Base-by-base conservation (phyloP, 2,113 vertebrate species). In the Oncorhynchus masou region DNA sequence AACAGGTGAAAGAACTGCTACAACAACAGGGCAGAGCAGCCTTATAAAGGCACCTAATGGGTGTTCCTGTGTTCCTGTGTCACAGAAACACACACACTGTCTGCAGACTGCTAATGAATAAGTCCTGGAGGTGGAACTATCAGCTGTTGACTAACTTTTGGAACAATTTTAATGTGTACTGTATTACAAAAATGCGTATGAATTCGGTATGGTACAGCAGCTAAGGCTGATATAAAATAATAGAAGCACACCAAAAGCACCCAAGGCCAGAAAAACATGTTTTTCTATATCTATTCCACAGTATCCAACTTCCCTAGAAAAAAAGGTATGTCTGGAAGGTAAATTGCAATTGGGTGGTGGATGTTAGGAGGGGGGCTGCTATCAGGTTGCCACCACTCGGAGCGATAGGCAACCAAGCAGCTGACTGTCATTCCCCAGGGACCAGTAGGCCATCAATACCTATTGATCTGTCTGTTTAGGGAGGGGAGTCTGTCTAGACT, bases 401-500 rank as follows among this genome's bases (percentile, higher is more conserved):
- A 71, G 78, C 66, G 75, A 74, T 74, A 71, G 79, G 74, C 29
- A 73, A 78, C 77, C 73, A 51, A 60, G 59, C 59, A 74, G 74
- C 31, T 83, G 80, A 68, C 22, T 82, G 79, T 79, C 76, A 77
- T 79, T 75, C 78, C 79, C 76, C 25, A 70, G 73, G 76, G 57
- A 73, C 45, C 49, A 16, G 71, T 54, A 16, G 24, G 71, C 73
- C 76, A 80, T 84, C 85, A 54, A 84, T 84, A 77, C 70, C 12
- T 73, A 87, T 84, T 66, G 85, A 84, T 82, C 77, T 29, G 78
- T 82, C 76, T 81, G 76, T 84, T 80, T 76, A 69, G 78, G 78
- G 24, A 70, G 39, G 54, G 24, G 29, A 11, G 74, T 60, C 75
- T 79, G 82, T 86, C 85, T 86, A 86, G 82, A 86, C 85, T 76